Percentiles rank a stretch among this genome's conserved stretches.
These are phyloP conservation scores for Bombus soroeensis DNA, from an alignment of 1,140 invertebrate species.

Conservation along the genomic window DNA sequence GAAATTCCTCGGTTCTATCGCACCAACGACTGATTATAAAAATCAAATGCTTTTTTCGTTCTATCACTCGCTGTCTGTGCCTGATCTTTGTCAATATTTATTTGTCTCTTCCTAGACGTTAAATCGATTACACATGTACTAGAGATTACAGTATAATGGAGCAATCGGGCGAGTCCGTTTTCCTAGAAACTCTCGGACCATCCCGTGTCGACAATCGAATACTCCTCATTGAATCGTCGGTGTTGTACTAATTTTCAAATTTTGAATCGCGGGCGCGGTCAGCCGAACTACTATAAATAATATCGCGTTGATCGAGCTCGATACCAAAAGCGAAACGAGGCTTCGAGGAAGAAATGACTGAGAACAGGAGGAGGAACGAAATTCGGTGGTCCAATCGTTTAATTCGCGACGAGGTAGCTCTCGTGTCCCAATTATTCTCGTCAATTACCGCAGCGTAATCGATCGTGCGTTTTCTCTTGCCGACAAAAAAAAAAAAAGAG, in stretches of 20 bases:
- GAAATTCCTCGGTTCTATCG: not conserved
- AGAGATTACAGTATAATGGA: not conserved
- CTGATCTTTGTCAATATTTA: slow-evolving; percentile 74
- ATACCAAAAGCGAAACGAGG: not conserved
- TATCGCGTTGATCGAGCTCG: not conserved
- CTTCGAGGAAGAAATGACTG: not conserved
- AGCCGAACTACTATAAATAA: not conserved
- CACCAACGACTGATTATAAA: not conserved
- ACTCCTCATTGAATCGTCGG: not conserved
- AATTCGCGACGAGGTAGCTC: slow-evolving; percentile 49
- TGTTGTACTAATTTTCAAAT: not conserved
- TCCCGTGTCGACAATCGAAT: slow-evolving; percentile 59
- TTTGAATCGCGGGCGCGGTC: not conserved
- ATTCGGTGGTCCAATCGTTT: slow-evolving; percentile 59
- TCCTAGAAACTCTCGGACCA: slow-evolving; percentile 46
- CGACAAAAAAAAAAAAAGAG: not conserved
- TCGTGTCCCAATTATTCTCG: slow-evolving; percentile 63
- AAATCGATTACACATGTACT: slow-evolving; percentile 31
- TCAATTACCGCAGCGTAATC: slow-evolving; percentile 69
- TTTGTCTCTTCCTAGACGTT: slow-evolving; percentile 47
- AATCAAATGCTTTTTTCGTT: slow-evolving; percentile 59
- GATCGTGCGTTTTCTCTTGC: slow-evolving; percentile 2
- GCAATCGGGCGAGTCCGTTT: slow-evolving; percentile 7
- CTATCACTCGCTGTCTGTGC: slow-evolving; percentile 76
- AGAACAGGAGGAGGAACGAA: slow-evolving; percentile 36